Percentiles rank a stretch among this genome's conserved stretches.
phyloP scores from a whole-genome alignment of 2,113 vertebrate genomes.

The Miniopterus natalensis region DNA sequence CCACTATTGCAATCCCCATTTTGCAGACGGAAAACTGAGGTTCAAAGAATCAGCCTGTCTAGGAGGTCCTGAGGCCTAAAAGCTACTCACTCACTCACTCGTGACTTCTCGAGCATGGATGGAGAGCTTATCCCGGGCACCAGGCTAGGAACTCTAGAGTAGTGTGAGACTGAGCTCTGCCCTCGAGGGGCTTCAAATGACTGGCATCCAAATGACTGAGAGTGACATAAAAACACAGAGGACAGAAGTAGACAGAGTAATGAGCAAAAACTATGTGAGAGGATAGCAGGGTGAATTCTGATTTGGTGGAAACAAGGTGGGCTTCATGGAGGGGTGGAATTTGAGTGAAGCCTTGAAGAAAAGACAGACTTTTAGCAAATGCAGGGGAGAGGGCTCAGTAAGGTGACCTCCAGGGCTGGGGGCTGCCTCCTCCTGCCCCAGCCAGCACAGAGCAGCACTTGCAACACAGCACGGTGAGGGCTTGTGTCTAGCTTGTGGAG shows the following conservation, averaged over 20 bases:
- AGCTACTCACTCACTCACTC: not conserved
- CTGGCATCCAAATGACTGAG: not conserved
- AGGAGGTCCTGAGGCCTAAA: not conserved
- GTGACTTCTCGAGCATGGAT: not conserved
- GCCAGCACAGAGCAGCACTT: not conserved
- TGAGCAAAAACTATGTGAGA: not conserved
- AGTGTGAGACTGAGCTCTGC: not conserved
- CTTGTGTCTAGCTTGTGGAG: not conserved
- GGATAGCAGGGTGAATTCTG: not conserved
- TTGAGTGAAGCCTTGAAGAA: not conserved
- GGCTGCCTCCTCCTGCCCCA: not conserved
- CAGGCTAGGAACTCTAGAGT: not conserved
- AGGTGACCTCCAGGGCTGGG: not conserved
- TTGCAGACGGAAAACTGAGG: not conserved
- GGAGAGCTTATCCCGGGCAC: not conserved
- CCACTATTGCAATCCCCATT: not conserved
- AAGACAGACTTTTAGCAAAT: not conserved
- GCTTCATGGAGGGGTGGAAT: not conserved
- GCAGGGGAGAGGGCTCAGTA: not conserved
- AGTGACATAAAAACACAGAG: not conserved
- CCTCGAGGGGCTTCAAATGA: not conserved
- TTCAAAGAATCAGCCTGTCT: not conserved
- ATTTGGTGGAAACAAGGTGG: not conserved
- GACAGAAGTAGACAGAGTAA: not conserved
- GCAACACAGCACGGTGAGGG: fast-evolving